Evolutionary conservation across 2,888 invertebrate species (phyloP), one percentile per base, ranked within the genome.

Genomic region (Schizotus pectinicornis): DNA sequence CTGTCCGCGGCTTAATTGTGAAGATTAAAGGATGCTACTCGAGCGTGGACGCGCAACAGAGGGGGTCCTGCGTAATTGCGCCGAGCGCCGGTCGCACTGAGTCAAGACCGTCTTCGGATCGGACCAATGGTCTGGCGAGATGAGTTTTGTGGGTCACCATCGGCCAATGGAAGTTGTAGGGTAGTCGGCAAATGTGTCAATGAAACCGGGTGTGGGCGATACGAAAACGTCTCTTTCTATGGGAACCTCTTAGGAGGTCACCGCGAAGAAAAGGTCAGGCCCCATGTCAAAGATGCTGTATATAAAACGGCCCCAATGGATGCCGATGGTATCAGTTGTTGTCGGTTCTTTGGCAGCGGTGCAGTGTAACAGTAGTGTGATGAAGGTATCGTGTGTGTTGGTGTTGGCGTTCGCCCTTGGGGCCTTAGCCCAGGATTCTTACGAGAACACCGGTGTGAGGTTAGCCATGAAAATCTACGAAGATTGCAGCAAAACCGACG

Each of bases 401-500:
- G 74, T 80, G 69, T 62, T 74, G 59, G 73, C 73, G 55, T 67
- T 74, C 47, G 76, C 70, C 61, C 57, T 67, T 32, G 68, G 71
- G 9, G 79, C 78, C 30, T 55, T 62, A 22, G 74, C 72, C 31
- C 59, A 70, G 55, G 73, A 77, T 56, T 62, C 71, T 63, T 73
- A 75, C 54, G 82, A 84, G 54, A 83, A 77, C 65, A 79, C 86
- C 56, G 88, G 91, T 55, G 81, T 90, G 68, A 84, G 87, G 59
- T 85, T 88, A 41, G 78, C 88, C 3, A 80, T 87, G 70, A 86
- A 87, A 70, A 83, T 92, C 62, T 92, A 91, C 77, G 91, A 92
- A 67, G 92, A 92, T 69, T 92, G 92, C 73, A 85, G 85, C 61
- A 84, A 85, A 62, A 79, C 87, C 1, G 88, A 88, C 57, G 90